Base-by-base conservation (phyloP, 2,888 invertebrate species). In the Pseudococcus jackbeardsleyi region DNA sequence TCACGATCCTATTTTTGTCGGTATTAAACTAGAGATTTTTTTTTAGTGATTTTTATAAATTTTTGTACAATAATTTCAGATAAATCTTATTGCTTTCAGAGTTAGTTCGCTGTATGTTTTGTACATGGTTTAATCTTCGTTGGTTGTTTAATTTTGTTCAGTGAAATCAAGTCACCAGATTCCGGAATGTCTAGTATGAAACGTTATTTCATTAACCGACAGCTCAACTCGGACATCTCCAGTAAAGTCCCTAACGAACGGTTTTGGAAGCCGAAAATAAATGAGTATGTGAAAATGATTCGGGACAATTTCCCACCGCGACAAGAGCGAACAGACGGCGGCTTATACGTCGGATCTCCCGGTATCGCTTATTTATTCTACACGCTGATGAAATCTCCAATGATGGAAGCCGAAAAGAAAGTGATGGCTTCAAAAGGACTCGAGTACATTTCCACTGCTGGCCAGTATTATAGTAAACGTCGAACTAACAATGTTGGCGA, bases 321-420 rank as follows among this genome's bases (percentile, higher is more conserved):
- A 59, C 91, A 90, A 87, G 90, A 90, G 88, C 91, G 91, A 90
- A 91, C 90, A 12, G 93, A 94, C 90, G 94, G 95, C 9, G 95
- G 95, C 0, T 90, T 95, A 1, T 96, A 96, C 91, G 93, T 95
- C 77, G 95, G 96, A 0, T 92, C 94, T 48, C 93, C 94, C 77
- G 96, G 97, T 12, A 93, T 96, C 85, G 94, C 95, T 0, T 97
- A 94, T 91, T 96, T 96, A 95, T 95, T 95, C 90, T 94, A 95
- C 91, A 94, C 94, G 90, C 91, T 96, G 86, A 93, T 94, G 19
- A 93, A 93, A 90, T 93, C 94, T 84, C 91, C 93, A 0, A 90
- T 91, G 90, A 92, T 94, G 15, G 91, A 91, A 2, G 91, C 92
- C 50, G 91, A 93, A 77, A 93, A 92, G 90, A 89, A 90, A 12